A percentile compares a stretch with the other conserved stretches of the same genome.
phyloP scores from a whole-genome alignment of 2,888 invertebrate species.

The Cheiracanthium punctorium region DNA sequence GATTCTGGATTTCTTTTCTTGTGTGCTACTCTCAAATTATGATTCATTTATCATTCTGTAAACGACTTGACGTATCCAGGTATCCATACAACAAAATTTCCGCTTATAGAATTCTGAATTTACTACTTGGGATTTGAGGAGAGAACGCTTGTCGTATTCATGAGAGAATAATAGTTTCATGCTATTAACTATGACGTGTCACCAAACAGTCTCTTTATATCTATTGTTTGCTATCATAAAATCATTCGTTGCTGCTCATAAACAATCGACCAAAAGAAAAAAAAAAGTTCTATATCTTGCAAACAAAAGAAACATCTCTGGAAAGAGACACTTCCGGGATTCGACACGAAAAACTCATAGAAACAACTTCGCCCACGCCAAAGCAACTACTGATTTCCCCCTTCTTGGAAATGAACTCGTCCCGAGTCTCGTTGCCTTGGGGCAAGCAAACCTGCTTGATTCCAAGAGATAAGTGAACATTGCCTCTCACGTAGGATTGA shows the following conservation, averaged over 20 bases:
- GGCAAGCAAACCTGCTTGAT: neutral
- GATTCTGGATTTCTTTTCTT: too few relatives aligned
- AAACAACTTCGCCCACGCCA: neutral
- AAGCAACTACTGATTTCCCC: neutral
- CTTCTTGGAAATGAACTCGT: neutral
- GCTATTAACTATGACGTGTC: neutral
- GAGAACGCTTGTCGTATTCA: too few relatives aligned
- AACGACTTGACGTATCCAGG: too few relatives aligned
- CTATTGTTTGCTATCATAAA: constrained; percentile 1
- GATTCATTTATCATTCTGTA: too few relatives aligned
- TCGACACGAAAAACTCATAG: neutral
- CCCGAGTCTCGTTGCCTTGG: neutral
- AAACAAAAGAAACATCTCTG: constrained; percentile 8
- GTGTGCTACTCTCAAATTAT: too few relatives aligned
- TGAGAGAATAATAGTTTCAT: neutral
- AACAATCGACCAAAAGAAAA: too few relatives aligned
- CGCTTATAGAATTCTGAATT: neutral
- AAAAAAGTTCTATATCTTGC: neutral
- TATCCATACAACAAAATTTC: too few relatives aligned
- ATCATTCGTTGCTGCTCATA: neutral
- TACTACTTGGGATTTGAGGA: too few relatives aligned
- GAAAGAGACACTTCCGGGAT: constrained; percentile 3
- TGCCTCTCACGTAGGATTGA: neutral
- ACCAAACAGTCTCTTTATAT: neutral
- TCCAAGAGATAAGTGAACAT: neutral